phyloP scores from a whole-genome alignment of 2,113 vertebrate species.

The Anolis carolinensis region DNA sequence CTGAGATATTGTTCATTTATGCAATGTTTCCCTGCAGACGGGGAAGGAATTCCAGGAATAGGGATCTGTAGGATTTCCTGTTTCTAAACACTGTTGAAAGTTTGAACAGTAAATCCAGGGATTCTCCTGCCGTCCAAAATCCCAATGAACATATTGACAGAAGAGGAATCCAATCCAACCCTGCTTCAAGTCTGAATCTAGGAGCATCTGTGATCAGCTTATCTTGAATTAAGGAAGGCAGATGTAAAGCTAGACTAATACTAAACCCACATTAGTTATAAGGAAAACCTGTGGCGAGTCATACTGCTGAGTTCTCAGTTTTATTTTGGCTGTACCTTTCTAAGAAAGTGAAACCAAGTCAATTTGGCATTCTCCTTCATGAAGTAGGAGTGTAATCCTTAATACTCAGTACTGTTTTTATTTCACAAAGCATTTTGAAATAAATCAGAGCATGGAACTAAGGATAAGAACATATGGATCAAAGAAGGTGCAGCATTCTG shows the following conservation, averaged over 20 bases:
- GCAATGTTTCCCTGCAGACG: background rate
- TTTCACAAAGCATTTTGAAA: background rate
- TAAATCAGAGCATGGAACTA: background rate
- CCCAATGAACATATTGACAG: background rate
- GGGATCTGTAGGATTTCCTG: conserved; percentile 17
- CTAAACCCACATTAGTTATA: background rate
- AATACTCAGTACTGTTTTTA: background rate
- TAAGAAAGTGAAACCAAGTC: background rate
- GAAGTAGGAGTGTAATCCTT: background rate
- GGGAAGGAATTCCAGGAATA: conserved; percentile 36
- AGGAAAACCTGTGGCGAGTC: background rate
- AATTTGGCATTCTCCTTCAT: background rate
- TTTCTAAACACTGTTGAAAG: background rate
- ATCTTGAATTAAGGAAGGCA: background rate
- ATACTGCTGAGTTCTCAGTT: background rate
- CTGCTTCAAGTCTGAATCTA: background rate
- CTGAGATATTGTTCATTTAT: conserved; percentile 13
- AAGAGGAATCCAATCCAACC: background rate
- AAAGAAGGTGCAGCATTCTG: background rate
- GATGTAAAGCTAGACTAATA: background rate
- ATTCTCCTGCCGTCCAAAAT: background rate
- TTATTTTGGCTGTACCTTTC: background rate
- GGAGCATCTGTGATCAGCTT: background rate
- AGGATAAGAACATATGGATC: background rate
- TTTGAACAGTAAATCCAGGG: background rate